Evolutionary conservation across 2,797 vertebrate species (phyloP).

Genomic region (Pangasius larnaudii): DNA sequence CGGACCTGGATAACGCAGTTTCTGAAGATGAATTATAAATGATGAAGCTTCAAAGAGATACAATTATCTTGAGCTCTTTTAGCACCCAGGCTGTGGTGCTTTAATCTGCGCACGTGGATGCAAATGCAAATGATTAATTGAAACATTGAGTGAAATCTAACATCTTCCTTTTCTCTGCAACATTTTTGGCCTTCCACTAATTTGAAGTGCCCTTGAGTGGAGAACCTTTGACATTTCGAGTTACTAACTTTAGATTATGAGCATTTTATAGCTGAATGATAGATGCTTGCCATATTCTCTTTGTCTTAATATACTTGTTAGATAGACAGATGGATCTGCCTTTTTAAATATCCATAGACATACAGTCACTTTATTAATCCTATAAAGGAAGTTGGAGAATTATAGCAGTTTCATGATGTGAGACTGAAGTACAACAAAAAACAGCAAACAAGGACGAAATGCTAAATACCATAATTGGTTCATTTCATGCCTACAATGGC

Average conservation of each 20-base stretch:
- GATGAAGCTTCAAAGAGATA: conserved; percentile 42
- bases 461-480: neutral
- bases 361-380: neutral
- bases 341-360: neutral
- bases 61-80: conserved; percentile 39
- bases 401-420: neutral
- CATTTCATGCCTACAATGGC: neutral
- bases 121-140: conserved; percentile 19
- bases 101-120: conserved; percentile 35
- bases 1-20: neutral
- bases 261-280: neutral
- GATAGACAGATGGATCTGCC: neutral
- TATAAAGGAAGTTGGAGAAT: neutral
- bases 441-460: neutral
- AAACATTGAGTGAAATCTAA: neutral
- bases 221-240: neutral
- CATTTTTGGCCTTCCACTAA: neutral
- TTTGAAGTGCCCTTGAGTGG: neutral
- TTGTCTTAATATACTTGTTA: neutral
- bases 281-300: neutral
- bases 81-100: neutral
- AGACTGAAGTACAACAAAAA: neutral
- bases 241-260: neutral
- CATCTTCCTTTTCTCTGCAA: neutral
- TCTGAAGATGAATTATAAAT: neutral